Percentiles rank a stretch among this genome's conserved stretches.
Evolutionary conservation across 1,140 invertebrate genomes (phyloP).

Genomic region (Drosophila mauritiana): DNA sequence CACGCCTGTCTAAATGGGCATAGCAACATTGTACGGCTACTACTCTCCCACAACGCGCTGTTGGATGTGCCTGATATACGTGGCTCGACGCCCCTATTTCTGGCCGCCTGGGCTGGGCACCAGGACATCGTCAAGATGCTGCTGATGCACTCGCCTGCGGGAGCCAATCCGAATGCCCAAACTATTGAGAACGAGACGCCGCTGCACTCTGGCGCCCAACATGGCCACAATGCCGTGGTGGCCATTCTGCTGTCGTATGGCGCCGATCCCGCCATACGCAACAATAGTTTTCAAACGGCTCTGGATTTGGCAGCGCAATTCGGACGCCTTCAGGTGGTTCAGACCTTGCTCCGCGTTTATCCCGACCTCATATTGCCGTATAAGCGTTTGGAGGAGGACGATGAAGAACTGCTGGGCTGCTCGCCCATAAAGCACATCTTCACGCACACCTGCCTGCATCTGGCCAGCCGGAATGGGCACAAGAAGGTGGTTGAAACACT

Average conservation of each 20-base stretch:
- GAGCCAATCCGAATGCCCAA: constrained; percentile 93
- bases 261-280: constrained; percentile 95
- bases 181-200: constrained; percentile 97
- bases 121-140: constrained; percentile 92
- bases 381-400: constrained; percentile 52
- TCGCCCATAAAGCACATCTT: constrained; percentile 85
- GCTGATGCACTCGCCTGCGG: constrained; percentile 89
- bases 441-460: constrained; percentile 94
- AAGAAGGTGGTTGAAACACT: constrained; percentile 94
- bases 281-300: constrained; percentile 95
- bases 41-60: constrained; percentile 94
- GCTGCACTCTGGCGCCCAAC: constrained; percentile 96
- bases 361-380: constrained; percentile 91
- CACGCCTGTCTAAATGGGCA: constrained; percentile 96
- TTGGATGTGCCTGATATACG: constrained; percentile 93
- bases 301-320: constrained; percentile 98
- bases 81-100: constrained; percentile 94
- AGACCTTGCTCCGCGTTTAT: constrained; percentile 91
- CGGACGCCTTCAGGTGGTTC: constrained; percentile 93
- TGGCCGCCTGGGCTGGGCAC: constrained; percentile 95
- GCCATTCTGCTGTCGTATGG: constrained; percentile 93
- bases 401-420: constrained; percentile 47
- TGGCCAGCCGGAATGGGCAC: constrained; percentile 88
- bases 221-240: constrained; percentile 95
- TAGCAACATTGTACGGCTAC: constrained; percentile 94